Evolutionary conservation across 2,797 vertebrate species (phyloP).

Genomic region (Sebastes hopkinsi): DNA sequence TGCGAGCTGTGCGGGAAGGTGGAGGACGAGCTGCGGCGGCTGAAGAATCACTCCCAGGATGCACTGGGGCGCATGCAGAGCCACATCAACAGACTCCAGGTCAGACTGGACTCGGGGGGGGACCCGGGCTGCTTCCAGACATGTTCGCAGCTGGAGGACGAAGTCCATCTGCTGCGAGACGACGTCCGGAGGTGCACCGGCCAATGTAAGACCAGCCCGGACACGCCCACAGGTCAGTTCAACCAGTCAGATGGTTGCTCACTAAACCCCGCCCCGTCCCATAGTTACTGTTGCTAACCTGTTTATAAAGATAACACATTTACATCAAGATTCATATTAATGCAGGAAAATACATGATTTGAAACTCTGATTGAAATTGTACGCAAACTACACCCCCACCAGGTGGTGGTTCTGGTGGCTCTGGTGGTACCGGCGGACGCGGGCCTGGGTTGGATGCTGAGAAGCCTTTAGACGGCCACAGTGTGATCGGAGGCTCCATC

Average conservation of each 20-base stretch:
- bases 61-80: slow-evolving; percentile 76
- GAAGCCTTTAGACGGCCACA: slow-evolving; percentile 90
- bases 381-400: neutral
- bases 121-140: slow-evolving; percentile 65
- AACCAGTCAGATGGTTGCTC: neutral
- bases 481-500: slow-evolving; percentile 84
- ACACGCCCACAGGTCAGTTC: slow-evolving; percentile 54
- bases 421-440: slow-evolving; percentile 22
- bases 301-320: neutral
- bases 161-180: slow-evolving; percentile 72
- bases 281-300: neutral
- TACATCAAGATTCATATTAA: neutral
- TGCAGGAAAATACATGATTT: neutral
- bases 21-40: slow-evolving; percentile 74
- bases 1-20: slow-evolving; percentile 76
- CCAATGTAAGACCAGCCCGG: slow-evolving; percentile 61
- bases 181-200: slow-evolving; percentile 74
- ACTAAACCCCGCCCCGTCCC: neutral
- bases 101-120: slow-evolving; percentile 55
- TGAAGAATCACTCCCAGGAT: slow-evolving; percentile 82
- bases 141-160: slow-evolving; percentile 77
- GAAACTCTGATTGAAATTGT: neutral
- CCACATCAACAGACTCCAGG: slow-evolving; percentile 66
- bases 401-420: slow-evolving; percentile 34
- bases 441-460: slow-evolving; percentile 68